Conservation (phyloP, 2,797 vertebrate genomes). For the Phalloptychus januarius region DNA sequence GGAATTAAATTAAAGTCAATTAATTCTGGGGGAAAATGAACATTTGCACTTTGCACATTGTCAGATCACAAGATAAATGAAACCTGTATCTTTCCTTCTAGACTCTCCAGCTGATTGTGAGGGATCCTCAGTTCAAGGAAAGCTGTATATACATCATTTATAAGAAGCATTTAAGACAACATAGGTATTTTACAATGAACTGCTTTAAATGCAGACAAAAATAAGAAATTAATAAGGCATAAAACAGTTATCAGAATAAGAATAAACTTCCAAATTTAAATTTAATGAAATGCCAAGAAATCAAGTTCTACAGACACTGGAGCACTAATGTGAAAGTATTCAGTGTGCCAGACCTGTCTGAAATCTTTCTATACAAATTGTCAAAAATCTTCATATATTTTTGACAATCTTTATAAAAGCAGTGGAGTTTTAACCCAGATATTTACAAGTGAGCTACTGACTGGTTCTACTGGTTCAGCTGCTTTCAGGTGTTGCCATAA, state of each 20-base stretch:
- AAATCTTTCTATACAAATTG: background rate
- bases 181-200: background rate
- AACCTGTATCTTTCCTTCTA: background rate
- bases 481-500: slow-evolving; percentile 38
- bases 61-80: background rate
- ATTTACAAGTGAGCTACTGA: slow-evolving; percentile 5
- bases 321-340: too few species aligned
- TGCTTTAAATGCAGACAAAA: background rate
- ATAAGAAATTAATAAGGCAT: background rate
- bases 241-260: background rate
- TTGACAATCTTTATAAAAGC: background rate
- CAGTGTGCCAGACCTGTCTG: too few species aligned
- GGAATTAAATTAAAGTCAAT: too few species aligned
- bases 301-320: background rate
- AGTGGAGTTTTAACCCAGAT: slow-evolving; percentile 8
- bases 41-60: background rate
- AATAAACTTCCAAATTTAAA: background rate
- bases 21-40: background rate
- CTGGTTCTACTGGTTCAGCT: slow-evolving; percentile 32
- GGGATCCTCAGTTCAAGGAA: background rate
- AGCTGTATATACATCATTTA: background rate
- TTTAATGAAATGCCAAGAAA: background rate
- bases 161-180: background rate
- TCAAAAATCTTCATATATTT: background rate
- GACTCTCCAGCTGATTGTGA: background rate